Conservation (phyloP, 2,113 vertebrate species). For the Ptilonorhynchus violaceus region DNA sequence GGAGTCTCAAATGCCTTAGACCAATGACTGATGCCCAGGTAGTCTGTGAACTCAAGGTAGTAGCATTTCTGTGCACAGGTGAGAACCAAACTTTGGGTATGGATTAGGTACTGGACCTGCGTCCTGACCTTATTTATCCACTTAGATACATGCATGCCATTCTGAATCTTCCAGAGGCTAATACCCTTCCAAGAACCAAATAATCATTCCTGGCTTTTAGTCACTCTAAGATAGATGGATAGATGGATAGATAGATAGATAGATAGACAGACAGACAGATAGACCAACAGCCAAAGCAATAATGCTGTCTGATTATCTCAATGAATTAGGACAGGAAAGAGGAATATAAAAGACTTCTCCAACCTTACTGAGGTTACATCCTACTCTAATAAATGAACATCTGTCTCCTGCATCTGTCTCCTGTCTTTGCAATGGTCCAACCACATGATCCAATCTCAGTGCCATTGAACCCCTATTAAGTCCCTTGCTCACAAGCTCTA, state of each 20-base stretch:
- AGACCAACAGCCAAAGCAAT: neutral
- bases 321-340: neutral
- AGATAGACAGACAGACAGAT: neutral
- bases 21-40: neutral
- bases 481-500: neutral
- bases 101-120: neutral
- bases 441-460: neutral
- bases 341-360: neutral
- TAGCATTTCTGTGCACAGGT: neutral
- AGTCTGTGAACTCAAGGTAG: neutral
- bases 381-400: neutral
- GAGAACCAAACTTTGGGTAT: neutral
- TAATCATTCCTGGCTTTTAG: neutral
- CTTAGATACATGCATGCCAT: neutral
- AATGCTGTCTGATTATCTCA: neutral
- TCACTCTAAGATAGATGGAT: neutral
- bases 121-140: neutral
- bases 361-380: neutral
- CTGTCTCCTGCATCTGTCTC: neutral
- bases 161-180: neutral
- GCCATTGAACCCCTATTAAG: neutral
- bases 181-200: neutral
- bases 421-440: neutral
- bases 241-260: no score
- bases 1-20: neutral